Base-by-base conservation (phyloP, 2,888 invertebrate genomes). In the Matsumyia berberina region DNA sequence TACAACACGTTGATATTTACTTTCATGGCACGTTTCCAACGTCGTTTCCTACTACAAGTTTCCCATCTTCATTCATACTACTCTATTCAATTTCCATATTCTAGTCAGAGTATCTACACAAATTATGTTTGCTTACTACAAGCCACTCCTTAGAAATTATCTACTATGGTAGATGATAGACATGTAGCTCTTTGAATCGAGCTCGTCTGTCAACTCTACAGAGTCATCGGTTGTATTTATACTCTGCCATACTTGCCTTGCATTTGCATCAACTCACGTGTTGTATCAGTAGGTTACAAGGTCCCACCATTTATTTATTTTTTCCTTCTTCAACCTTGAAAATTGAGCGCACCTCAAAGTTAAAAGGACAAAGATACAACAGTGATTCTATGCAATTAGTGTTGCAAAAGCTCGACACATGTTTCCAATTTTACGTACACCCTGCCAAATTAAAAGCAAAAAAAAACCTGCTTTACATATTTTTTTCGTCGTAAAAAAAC, bases 251-350 rank as follows among this genome's bases (percentile, higher is more conserved):
- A 44, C 46, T 37, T 58, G n/a, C 51, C n/a, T 6, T 29, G 31
- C 44, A 83, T 83, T 79, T 73, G 69, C 83, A 85, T 79, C 83
- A 3, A 51, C 62, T 85, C 79, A 79, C 83, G 73, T 85, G 79
- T 74, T 60, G 5, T 35, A 37, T 55, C 39, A 55, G 62, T 66
- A 11, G 62, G 60, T 49, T 73, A 72, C 9, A 44, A 60, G 35
- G 29, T 57, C 12, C 24, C 49, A 55, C 44, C 72, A 76, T 42
- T 42, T 76, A n/a, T n/a, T 62, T 24, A 29, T 35, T n/a, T 31
- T 19, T 29, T 9, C 12, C 46, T 24, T 24, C 24, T 24, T 24
- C 24, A 80, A 73, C 73, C 79, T 72, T 80, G 79, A 70, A 78
- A 64, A n/a, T 5, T 44, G 35, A 64, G 33, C 62, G 12, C 19